A percentile compares a stretch with the other conserved stretches of the same genome.
phyloP scores from a whole-genome alignment of 1,140 invertebrate genomes.

The Drosophila auraria region DNA sequence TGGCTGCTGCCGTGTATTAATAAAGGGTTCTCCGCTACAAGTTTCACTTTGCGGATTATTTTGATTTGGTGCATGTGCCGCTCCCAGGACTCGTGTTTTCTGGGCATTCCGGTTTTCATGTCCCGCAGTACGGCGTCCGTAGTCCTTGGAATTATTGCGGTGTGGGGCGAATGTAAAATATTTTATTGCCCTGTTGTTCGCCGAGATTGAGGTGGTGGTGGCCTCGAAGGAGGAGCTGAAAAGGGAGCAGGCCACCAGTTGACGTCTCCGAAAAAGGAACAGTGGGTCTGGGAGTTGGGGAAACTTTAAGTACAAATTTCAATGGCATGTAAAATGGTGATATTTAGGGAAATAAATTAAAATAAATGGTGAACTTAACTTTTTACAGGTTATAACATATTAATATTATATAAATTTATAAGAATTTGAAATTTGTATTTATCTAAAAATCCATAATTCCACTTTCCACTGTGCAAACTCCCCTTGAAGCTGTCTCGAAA shows the following conservation, averaged over 20 bases:
- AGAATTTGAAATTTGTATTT: no score
- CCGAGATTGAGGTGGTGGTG: conserved; percentile 23
- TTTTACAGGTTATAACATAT: no score
- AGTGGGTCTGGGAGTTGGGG: neutral
- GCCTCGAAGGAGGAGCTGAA: neutral
- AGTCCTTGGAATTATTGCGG: conserved; percentile 49
- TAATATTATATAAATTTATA: no score
- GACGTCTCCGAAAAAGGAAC: conserved; percentile 5
- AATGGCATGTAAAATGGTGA: neutral
- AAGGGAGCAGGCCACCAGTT: conserved; percentile 3
- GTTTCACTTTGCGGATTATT: conserved; percentile 26
- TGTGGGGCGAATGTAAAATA: conserved; percentile 63
- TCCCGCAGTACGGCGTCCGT: neutral
- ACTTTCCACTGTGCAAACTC: no score
- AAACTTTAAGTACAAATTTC: no score
- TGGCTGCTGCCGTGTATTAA: conserved; percentile 4
- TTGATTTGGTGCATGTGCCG: conserved; percentile 12
- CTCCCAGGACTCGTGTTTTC: conserved; percentile 3
- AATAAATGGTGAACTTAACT: no score
- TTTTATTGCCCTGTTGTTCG: conserved; percentile 66
- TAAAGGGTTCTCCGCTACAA: conserved; percentile 4
- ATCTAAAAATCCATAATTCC: no score
- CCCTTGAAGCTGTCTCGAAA: neutral
- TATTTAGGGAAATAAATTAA: no score
- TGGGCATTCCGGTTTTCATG: conserved; percentile 6